Base-by-base conservation (phyloP, 2,888 invertebrate genomes). In the Ganaspis brasiliensis region DNA sequence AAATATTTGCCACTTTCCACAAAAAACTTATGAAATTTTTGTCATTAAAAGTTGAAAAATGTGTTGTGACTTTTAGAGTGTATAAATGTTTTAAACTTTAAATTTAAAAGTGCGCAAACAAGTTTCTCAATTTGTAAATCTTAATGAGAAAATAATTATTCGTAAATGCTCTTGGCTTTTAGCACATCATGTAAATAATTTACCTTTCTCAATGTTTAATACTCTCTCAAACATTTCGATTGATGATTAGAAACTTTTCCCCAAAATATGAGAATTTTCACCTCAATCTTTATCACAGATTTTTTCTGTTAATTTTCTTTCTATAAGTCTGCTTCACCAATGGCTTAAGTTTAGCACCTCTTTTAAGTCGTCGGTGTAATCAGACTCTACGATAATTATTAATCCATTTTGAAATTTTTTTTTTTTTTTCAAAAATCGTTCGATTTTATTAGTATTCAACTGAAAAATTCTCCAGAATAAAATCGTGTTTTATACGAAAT, bases 211-310 rank as follows among this genome's bases (percentile, higher is more conserved):
- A 61, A 72, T 57, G 35, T 73, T 57, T 55, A 72, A 78, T 74
- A 21, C 67, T 67, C 78, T 78, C 72, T 74, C 67, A 79, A 52
- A 67, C 72, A 61, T 78, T 73, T 76, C 61, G 57, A 72, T 73
- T 72, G 81, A 45, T 72, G 55, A 74, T 74, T 74, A 72, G 59
- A 79, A 82, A 82, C 85, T 83, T 86, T 83, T 86, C 83, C 81
- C 84, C 82, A 84, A 87, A 87, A 87, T 86, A 85, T 76, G 77
- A 77, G 76, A 76, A 71, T 74, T 56, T 56, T 56, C 56, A 10
- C 24, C 12, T 24, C 24, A 52, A 16, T 8, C 0, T 52, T 52
- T 19, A 31, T 31, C 31, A 55, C 19, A 19, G 55, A 55, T 12
- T 35, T 9, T 1, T 9, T 3, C 45, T 14, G 14, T 2, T 45